Evolutionary conservation across 2,113 vertebrate species (phyloP).

Genomic region (Fukomys damarensis): DNA sequence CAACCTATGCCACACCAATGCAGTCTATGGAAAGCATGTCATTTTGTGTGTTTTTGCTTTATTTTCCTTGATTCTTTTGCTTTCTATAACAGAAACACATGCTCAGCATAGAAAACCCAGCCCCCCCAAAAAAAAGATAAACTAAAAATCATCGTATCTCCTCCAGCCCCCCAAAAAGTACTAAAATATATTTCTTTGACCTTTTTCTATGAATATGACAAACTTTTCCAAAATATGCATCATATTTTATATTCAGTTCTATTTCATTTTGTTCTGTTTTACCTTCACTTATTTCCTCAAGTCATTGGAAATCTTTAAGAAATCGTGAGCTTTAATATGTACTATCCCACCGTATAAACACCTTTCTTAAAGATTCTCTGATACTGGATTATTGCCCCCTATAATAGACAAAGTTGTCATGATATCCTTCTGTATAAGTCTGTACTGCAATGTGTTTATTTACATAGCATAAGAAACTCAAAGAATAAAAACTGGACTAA

Average conservation of each 20-base stretch:
- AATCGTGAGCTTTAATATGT: neutral
- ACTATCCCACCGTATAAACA: neutral
- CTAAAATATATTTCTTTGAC: neutral
- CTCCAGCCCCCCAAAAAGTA: neutral
- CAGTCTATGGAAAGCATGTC: neutral
- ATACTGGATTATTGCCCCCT: neutral
- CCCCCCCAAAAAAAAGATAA: neutral
- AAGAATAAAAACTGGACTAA: neutral
- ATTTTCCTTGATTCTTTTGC: constrained; percentile 26
- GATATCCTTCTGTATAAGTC: neutral
- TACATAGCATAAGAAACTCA: neutral
- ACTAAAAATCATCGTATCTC: constrained; percentile 12
- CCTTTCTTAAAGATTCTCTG: neutral
- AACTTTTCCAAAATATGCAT: neutral
- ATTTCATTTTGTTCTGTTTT: neutral
- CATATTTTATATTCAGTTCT: neutral
- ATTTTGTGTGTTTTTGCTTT: neutral
- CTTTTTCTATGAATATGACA: neutral
- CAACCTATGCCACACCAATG: neutral
- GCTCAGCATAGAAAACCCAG: neutral
- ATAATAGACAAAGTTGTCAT: neutral
- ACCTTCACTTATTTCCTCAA: constrained; percentile 4
- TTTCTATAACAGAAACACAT: neutral
- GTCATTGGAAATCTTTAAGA: neutral
- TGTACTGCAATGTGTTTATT: neutral